Evolutionary conservation across 1,140 invertebrate species (phyloP).

Genomic region (Bemisia tabaci): DNA sequence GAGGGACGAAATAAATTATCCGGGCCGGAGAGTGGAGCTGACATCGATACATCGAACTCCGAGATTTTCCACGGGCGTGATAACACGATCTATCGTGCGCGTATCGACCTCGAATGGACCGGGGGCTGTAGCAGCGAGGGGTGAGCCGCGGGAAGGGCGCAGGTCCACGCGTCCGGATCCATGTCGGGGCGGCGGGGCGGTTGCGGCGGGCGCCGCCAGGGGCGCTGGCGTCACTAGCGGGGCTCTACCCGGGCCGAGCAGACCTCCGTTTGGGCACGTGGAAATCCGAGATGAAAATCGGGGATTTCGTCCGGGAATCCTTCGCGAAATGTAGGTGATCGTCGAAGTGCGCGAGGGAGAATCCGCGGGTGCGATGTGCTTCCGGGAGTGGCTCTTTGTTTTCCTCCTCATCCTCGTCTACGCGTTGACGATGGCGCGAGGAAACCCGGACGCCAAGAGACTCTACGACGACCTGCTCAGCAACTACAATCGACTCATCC

Average conservation of each 20-base stretch:
- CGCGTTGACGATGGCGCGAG: conserved; percentile 19
- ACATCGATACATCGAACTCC: too few relatives aligned
- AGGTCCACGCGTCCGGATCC: too few relatives aligned
- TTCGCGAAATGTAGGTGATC: neutral
- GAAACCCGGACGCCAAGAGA: conserved; percentile 80
- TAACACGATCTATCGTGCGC: too few relatives aligned
- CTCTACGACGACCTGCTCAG: conserved; percentile 89
- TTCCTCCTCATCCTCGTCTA: neutral
- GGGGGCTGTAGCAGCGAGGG: neutral
- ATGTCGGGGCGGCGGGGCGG: neutral
- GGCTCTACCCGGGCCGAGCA: too few relatives aligned
- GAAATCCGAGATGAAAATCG: too few relatives aligned
- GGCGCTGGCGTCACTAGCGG: too few relatives aligned
- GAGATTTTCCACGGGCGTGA: too few relatives aligned
- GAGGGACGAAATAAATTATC: neutral
- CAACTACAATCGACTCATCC: conserved; percentile 89
- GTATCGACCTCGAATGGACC: neutral
- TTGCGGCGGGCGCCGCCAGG: neutral
- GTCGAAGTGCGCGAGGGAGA: neutral
- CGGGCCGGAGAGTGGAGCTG: neutral
- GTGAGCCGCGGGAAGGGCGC: neutral
- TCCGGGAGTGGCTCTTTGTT: neutral
- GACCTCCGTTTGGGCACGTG: too few relatives aligned
- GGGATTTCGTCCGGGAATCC: neutral
- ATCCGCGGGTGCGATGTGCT: neutral